A percentile compares a stretch with the other conserved stretches of the same genome.
Conservation (phyloP, 1,140 invertebrate species). For the Antheraea mylitta region DNA sequence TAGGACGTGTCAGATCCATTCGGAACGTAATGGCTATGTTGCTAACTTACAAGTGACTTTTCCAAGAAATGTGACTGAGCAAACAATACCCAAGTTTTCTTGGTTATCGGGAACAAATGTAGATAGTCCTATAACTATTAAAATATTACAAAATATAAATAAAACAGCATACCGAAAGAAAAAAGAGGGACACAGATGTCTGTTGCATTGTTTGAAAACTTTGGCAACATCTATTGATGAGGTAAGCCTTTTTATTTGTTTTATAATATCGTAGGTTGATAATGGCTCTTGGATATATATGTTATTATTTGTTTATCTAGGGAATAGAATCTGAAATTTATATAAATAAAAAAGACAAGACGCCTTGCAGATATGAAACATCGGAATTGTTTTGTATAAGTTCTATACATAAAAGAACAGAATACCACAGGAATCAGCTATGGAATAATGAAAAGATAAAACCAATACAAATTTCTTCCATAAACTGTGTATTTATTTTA, state of each 20-base stretch:
- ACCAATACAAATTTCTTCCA: too few species aligned
- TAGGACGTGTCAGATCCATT: slow-evolving; percentile 86
- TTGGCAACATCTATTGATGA: slow-evolving; percentile 72
- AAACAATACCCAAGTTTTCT: slow-evolving; percentile 72
- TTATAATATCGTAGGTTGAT: too few species aligned
- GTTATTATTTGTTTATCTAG: too few species aligned
- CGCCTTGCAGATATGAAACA: too few species aligned
- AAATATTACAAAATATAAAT: slow-evolving; percentile 74
- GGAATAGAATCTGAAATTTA: too few species aligned
- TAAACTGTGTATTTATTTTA: too few species aligned
- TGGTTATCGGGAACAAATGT: slow-evolving; percentile 75
- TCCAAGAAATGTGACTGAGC: slow-evolving; percentile 84
- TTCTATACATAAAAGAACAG: too few species aligned
- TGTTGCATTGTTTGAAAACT: slow-evolving; percentile 72
- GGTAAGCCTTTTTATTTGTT: slow-evolving; percentile 34
- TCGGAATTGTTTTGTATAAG: too few species aligned
- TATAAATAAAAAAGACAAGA: too few species aligned
- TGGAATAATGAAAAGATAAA: too few species aligned
- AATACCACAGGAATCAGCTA: too few species aligned
- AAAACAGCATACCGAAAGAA: slow-evolving; percentile 72
- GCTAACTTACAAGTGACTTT: slow-evolving; percentile 90
- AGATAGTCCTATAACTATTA: slow-evolving; percentile 69
- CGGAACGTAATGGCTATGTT: slow-evolving; percentile 85
- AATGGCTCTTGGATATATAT: too few species aligned
- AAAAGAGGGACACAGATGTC: slow-evolving; percentile 66